Percentiles rank a stretch among this genome's conserved stretches.
These are phyloP conservation scores for Heterohyrax brucei DNA, from an alignment of 2,797 vertebrate genomes.

Conservation along the genomic window DNA sequence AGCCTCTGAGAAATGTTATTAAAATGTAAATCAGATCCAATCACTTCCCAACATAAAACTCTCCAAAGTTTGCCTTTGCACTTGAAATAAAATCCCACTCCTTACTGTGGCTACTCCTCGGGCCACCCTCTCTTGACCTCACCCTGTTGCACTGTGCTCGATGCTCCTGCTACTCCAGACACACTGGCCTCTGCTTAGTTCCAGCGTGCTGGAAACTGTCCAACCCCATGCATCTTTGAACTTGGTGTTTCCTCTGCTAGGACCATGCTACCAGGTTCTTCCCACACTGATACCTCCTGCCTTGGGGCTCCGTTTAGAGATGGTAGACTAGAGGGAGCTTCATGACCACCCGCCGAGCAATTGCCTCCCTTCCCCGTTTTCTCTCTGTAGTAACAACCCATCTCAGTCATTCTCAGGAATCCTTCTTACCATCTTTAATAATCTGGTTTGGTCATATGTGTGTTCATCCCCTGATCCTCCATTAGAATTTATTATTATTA, in stretches of 20 bases:
- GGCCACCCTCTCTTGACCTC: accelerated
- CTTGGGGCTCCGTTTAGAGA: not conserved
- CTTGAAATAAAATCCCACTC: not conserved
- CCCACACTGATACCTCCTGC: not conserved
- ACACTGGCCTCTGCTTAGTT: not conserved
- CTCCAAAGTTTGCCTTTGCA: not conserved
- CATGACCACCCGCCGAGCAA: not conserved
- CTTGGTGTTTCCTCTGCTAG: not conserved
- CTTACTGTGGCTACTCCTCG: not conserved
- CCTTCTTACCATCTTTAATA: not conserved
- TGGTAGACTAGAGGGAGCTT: not conserved
- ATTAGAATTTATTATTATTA: not conserved
- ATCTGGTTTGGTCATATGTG: not conserved
- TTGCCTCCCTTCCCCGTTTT: accelerated
- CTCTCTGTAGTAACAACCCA: not conserved
- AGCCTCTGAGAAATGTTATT: slow-evolving; percentile 47
- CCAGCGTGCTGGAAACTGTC: not conserved
- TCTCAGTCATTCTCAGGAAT: not conserved
- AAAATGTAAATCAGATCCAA: slow-evolving; percentile 66
- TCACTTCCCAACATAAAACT: not conserved
- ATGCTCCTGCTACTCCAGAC: accelerated
- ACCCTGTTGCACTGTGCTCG: accelerated
- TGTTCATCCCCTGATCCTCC: not conserved
- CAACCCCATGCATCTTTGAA: not conserved
- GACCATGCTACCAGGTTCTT: not conserved